Percentiles rank a stretch among this genome's conserved stretches.
These are phyloP conservation scores for Meandrusa payeni DNA, from an alignment of 2,888 invertebrate genomes.

Conservation along the genomic window DNA sequence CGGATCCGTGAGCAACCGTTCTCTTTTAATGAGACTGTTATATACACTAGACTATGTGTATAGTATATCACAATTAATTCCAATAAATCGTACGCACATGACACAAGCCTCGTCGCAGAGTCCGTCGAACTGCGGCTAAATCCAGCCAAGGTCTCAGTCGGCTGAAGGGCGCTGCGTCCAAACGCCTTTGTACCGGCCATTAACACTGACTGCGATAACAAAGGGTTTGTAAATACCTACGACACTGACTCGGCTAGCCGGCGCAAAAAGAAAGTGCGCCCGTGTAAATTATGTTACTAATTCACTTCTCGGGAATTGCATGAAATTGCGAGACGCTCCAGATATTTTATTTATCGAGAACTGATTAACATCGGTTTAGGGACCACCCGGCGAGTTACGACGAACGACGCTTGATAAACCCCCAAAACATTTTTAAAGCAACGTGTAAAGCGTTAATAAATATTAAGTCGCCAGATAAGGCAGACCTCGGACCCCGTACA, in stretches of 20 bases:
- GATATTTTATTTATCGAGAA: constrained; percentile 35
- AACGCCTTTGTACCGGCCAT: constrained; percentile 69
- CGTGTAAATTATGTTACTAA: constrained; percentile 11
- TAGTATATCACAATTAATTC: constrained; percentile 6
- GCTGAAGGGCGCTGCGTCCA: constrained; percentile 71
- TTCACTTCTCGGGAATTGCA: constrained; percentile 11
- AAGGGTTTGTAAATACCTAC: constrained; percentile 63
- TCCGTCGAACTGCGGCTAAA: constrained; percentile 76
- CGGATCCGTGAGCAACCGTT: neutral
- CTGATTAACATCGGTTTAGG: constrained; percentile 36
- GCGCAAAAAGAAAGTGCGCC: constrained; percentile 18
- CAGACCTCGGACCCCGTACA: constrained; percentile 31
- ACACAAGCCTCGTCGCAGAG: constrained; percentile 59
- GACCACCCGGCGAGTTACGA: constrained; percentile 58
- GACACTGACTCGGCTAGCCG: constrained; percentile 52
- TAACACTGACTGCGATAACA: constrained; percentile 71
- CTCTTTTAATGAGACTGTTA: too few relatives aligned
- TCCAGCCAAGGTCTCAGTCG: constrained; percentile 74
- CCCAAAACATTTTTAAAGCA: constrained; percentile 46
- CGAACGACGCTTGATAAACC: constrained; percentile 36
- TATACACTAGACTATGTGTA: neutral
- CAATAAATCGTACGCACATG: constrained; percentile 47
- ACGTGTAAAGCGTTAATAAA: constrained; percentile 42
- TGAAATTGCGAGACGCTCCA: constrained; percentile 32
- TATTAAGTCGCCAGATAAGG: constrained; percentile 40